Conservation (phyloP, 2,797 vertebrate genomes). For the Halcyon chelicuti region DNA sequence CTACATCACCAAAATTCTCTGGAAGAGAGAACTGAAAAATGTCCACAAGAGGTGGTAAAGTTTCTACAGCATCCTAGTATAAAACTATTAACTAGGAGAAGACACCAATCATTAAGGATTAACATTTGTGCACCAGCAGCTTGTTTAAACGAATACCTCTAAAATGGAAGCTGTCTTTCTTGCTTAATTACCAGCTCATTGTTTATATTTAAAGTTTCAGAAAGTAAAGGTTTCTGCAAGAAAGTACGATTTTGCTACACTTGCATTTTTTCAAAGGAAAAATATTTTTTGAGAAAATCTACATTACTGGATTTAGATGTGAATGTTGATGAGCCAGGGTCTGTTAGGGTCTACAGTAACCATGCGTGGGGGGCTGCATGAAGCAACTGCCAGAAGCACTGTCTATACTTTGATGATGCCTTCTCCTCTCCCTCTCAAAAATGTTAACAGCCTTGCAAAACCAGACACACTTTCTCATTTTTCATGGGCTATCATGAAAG, state of each 20-base stretch:
- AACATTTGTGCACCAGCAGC: neutral
- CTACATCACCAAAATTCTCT: neutral
- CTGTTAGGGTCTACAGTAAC: neutral
- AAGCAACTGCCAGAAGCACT: neutral
- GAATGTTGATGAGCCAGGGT: neutral
- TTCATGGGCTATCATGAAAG: neutral
- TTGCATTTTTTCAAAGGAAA: neutral
- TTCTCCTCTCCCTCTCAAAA: neutral
- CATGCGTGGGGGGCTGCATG: neutral
- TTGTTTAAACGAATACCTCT: slow-evolving; percentile 11
- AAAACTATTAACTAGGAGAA: slow-evolving; percentile 3
- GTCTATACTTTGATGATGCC: neutral
- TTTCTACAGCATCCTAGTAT: neutral
- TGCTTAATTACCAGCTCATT: slow-evolving; percentile 5
- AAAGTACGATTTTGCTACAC: neutral
- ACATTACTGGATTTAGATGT: neutral
- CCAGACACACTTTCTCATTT: neutral
- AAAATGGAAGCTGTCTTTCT: neutral
- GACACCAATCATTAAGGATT: neutral
- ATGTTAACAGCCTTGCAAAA: neutral
- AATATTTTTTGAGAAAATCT: neutral
- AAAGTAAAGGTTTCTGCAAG: neutral
- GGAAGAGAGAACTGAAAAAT: neutral
- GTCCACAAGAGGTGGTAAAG: neutral
- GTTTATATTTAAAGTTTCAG: slow-evolving; percentile 3